These are phyloP conservation scores for Psylliodes chrysocephalus DNA, from an alignment of 2,888 invertebrate genomes.

Conservation along the genomic window DNA sequence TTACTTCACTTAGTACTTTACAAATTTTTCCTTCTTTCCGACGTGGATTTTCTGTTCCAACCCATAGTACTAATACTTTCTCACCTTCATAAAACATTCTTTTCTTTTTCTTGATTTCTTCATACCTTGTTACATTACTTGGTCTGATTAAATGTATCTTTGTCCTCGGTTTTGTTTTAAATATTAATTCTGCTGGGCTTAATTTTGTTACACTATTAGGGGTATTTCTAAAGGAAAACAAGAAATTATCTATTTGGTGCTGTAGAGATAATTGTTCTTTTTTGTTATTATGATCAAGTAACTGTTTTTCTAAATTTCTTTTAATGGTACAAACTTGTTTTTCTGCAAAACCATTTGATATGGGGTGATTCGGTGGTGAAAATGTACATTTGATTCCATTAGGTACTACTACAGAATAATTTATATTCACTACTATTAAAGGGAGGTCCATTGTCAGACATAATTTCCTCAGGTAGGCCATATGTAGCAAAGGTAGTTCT, in stretches of 20 bases:
- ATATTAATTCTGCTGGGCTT: background rate
- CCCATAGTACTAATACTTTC: too few species aligned
- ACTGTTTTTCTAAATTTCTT: too few species aligned
- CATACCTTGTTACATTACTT: too few species aligned
- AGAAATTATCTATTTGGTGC: background rate
- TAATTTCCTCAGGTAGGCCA: background rate
- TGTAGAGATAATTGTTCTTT: background rate
- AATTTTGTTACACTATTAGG: background rate
- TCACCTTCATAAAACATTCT: too few species aligned
- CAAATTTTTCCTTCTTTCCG: too few species aligned
- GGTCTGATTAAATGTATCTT: too few species aligned
- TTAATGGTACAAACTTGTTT: background rate
- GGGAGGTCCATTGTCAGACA: background rate
- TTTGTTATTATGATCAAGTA: too few species aligned
- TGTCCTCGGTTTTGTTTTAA: background rate
- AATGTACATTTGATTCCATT: background rate
- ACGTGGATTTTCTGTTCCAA: too few species aligned
- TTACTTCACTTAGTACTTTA: too few species aligned
- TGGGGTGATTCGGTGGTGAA: background rate
- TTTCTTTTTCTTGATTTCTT: too few species aligned
- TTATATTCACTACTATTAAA: background rate
- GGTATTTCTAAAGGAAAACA: background rate
- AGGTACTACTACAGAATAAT: background rate
- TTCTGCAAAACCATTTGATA: background rate
- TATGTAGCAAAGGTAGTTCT: background rate